Base-by-base conservation (phyloP, 2,797 vertebrate species). In the Glyptemys insculpta region DNA sequence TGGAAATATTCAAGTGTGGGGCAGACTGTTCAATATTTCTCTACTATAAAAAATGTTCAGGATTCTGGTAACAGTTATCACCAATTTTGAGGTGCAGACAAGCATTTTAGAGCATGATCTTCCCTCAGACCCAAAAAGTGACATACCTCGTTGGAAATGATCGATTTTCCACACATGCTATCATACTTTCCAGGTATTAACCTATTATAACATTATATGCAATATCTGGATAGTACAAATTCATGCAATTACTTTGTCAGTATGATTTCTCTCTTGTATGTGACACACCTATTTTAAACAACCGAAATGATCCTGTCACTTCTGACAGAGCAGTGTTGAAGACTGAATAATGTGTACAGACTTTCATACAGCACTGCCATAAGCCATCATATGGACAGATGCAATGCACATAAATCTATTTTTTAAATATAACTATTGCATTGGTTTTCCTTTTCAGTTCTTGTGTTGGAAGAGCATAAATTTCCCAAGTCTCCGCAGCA, bases 291-390 rank as follows among this genome's bases (percentile, higher is more conserved):
- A 1, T 54, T 23, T 4, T 18, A 85, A 52, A 88, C 41, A 37
- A 88, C n/a, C 57, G 27, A 72, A n/a, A 59, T 65, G 37, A 21
- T 44, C 12, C 54, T 34, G 12, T 47, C 19, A 12, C 19, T 72
- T 72, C n/a, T 72, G 9, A 72, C 68, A 23, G 19, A 23, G 65
- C 25, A 56, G 15, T 1, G 2, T 0, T 4, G 82, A 54, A 29
- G 0, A 4, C 59, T 0, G 21, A 23, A 41, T 72, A 0, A 12
- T 0, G 3, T 47, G 23, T 4, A 37, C 50, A 3, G 0, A 49
- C 44, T 49, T 49, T 49, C 27, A 47, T 31, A 78, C 12, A n/a
- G 65, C 23, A 12, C 3, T 27, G 2, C 23, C 29, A 57, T 2
- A 53, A 14, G 4, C 12, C 82, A 44, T 37, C 68, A 19, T 15